Evolutionary conservation across 2,888 invertebrate genomes (phyloP).

Genomic region (Mesoligia furuncula): DNA sequence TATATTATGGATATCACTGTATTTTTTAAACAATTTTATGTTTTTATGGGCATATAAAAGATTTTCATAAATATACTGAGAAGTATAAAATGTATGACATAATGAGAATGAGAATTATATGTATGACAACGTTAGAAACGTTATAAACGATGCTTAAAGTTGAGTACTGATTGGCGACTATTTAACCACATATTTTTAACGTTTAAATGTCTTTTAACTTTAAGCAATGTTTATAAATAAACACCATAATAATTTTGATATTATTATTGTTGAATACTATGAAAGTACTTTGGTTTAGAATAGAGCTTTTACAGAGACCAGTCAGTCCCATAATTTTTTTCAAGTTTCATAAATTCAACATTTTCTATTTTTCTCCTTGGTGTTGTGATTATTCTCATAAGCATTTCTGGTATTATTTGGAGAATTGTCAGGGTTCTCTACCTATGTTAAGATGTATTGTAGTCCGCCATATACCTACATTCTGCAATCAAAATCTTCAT

Average conservation of each 20-base stretch:
- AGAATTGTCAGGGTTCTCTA: neutral
- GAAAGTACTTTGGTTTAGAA: neutral
- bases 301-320: neutral
- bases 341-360: neutral
- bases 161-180: too few relatives aligned
- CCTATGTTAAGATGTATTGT: neutral
- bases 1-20: too few relatives aligned
- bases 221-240: too few relatives aligned
- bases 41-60: too few relatives aligned
- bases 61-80: too few relatives aligned
- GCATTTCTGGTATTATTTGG: neutral
- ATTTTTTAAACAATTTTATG: too few relatives aligned
- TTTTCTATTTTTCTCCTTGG: neutral
- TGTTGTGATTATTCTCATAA: neutral
- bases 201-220: too few relatives aligned
- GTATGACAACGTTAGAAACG: neutral
- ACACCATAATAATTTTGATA: too few relatives aligned
- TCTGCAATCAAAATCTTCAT: neutral
- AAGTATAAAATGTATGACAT: too few relatives aligned
- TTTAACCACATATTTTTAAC: too few relatives aligned
- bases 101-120: too few relatives aligned
- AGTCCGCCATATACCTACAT: neutral
- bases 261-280: neutral
- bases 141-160: too few relatives aligned
- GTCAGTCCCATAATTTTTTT: neutral